A percentile compares a stretch with the other conserved stretches of the same genome.
Evolutionary conservation across 2,797 vertebrate species (phyloP).

Genomic region (Carduelis carduelis): DNA sequence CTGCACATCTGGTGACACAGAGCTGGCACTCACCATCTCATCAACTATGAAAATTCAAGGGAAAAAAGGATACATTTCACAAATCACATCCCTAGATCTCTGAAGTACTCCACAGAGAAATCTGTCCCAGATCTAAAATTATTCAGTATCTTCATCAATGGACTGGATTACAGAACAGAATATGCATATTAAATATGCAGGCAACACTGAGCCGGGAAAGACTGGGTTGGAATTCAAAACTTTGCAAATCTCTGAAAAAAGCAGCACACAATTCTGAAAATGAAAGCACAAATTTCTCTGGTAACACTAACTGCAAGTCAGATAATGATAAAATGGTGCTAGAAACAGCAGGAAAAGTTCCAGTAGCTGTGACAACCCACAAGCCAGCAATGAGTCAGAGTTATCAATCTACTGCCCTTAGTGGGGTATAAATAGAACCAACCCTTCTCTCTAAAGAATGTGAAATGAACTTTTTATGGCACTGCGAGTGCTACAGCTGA

Average conservation of each 20-base stretch:
- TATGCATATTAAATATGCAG: background rate
- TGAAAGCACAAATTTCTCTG: background rate
- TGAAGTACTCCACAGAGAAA: background rate
- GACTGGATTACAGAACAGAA: background rate
- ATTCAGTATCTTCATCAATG: background rate
- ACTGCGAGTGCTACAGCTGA: background rate
- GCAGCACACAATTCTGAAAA: background rate
- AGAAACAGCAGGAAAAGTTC: background rate
- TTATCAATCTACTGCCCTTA: background rate
- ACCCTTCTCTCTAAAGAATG: background rate
- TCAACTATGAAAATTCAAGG: background rate
- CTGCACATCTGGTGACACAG: background rate
- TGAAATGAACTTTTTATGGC: background rate
- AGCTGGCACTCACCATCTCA: background rate
- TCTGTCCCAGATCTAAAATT: background rate
- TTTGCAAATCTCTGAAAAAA: background rate
- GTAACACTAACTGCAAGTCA: background rate
- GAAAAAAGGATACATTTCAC: background rate
- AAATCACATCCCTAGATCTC: background rate
- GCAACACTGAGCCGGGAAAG: background rate
- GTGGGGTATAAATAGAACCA: slow-evolving; percentile 17
- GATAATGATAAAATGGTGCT: background rate
- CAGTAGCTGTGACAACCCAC: slow-evolving; percentile 30
- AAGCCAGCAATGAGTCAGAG: slow-evolving; percentile 34
- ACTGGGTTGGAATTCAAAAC: background rate